Conservation (phyloP, 2,797 vertebrate species). For the Simalia tracyae region DNA sequence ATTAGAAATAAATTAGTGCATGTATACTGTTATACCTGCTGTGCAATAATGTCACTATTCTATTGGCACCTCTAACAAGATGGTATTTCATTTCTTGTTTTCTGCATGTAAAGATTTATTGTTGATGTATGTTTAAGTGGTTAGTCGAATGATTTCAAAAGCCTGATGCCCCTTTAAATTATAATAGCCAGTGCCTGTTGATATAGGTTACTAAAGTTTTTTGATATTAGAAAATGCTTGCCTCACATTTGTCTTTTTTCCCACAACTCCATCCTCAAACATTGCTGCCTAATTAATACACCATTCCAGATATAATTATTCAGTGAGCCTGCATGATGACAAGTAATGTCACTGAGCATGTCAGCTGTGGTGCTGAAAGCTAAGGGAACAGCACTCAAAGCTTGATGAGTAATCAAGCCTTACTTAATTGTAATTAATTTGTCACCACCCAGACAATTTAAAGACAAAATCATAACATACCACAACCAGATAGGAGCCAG, state of each 20-base stretch:
- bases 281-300: constrained; percentile 18
- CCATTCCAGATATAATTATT: constrained; percentile 56
- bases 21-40: neutral
- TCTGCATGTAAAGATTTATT: neutral
- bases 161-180: constrained; percentile 32
- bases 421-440: constrained; percentile 65
- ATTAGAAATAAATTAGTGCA: neutral
- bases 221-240: constrained; percentile 31
- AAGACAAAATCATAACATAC: constrained; percentile 49
- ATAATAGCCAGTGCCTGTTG: constrained; percentile 37
- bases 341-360: constrained; percentile 37
- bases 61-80: neutral
- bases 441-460: constrained; percentile 52
- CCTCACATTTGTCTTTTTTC: constrained; percentile 43
- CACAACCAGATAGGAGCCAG: constrained; percentile 40
- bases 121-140: neutral
- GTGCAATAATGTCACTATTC: neutral
- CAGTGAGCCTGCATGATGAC: constrained; percentile 32
- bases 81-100: neutral
- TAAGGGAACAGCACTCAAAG: constrained; percentile 48
- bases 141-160: neutral
- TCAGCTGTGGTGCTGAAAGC: constrained; percentile 48
- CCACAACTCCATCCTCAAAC: constrained; percentile 1
- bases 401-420: constrained; percentile 53
- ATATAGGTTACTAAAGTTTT: constrained; percentile 45